These are phyloP conservation scores for Paralvinella palmiformis DNA, from an alignment of 1,140 invertebrate genomes.

Conservation along the genomic window DNA sequence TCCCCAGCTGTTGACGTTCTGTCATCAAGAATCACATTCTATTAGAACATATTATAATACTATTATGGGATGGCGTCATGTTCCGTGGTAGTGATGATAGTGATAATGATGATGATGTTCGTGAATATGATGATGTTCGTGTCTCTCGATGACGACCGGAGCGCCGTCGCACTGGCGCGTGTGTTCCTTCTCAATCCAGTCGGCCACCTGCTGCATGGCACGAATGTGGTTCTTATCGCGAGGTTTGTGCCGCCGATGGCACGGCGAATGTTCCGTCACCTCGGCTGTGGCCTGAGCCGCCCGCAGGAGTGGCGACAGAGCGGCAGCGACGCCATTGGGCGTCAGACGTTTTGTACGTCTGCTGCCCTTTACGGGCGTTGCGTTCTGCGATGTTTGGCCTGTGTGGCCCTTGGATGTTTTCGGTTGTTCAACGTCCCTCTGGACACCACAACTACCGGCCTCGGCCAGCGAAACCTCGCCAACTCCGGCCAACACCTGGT, in stretches of 20 bases:
- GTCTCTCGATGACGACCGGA: slow-evolving; percentile 32
- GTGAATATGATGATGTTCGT: slow-evolving; percentile 66
- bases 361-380: slow-evolving; percentile 18
- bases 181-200: slow-evolving; percentile 50
- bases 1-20: too few relatives aligned
- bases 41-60: too few relatives aligned
- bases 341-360: slow-evolving; percentile 18
- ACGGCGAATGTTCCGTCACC: slow-evolving; percentile 39
- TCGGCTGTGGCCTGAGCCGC: slow-evolving; percentile 16
- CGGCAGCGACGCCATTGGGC: slow-evolving; percentile 19
- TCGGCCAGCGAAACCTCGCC: background rate
- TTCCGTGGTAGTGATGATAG: slow-evolving; percentile 69
- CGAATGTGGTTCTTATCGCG: slow-evolving; percentile 64
- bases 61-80: too few relatives aligned
- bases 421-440: slow-evolving; percentile 1
- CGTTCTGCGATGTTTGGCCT: background rate
- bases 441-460: background rate
- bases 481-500: background rate
- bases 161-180: slow-evolving; percentile 24
- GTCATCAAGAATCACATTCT: too few relatives aligned
- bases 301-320: slow-evolving; percentile 28
- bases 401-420: background rate
- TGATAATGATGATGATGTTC: slow-evolving; percentile 74
- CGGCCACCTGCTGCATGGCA: slow-evolving; percentile 62
- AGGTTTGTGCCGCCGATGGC: slow-evolving; percentile 59